Base-by-base conservation (phyloP, 1,140 invertebrate species). In the Parapsyche elsis region DNA sequence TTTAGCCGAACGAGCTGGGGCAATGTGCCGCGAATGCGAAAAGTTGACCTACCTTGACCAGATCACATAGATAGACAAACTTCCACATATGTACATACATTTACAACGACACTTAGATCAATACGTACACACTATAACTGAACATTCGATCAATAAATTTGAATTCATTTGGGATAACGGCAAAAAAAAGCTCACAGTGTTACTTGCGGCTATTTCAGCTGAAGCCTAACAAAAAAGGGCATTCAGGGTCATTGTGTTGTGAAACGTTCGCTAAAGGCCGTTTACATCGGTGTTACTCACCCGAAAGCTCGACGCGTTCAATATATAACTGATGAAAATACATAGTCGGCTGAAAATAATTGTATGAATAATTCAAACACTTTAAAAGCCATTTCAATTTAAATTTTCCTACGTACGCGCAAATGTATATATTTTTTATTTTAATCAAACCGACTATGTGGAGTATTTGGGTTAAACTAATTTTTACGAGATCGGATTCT, bases 271-370 rank as follows among this genome's bases (percentile, higher is more conserved):
- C 64, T 14, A 23, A 23, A 67, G 64, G 64, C 64, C 64, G 21
- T 67, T 67, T 67, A 67, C 64, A 67, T 67, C 64, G 64, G 24
- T 67, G 64, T 67, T 67, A 67, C 64, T 67, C 64, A 67, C 64
- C 64, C 64, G 64, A 67, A 67, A 67, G 24, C 23, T 67, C 21
- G 23, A 67, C 19, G 21, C 21, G 16, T 53, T 53, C 49, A 12
- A 38, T 38, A 38, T 38, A 7, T 38, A 38, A 1, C 30, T 38
- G 30, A 38, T 38, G 30, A 7, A 53, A 53, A 19, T 46, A 46
- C 14, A 14, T 53, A 53, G 49, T 53, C 4, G 1, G 49, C 49
- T 53, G 49, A 38, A 38, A 38, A 38, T 38, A 38, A 53, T 53
- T 53, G 49, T 53, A 14, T 53, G 49, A 53, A 14, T 53, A 19